Conservation (phyloP, 2,888 invertebrate genomes). For the Julus scanicus region DNA sequence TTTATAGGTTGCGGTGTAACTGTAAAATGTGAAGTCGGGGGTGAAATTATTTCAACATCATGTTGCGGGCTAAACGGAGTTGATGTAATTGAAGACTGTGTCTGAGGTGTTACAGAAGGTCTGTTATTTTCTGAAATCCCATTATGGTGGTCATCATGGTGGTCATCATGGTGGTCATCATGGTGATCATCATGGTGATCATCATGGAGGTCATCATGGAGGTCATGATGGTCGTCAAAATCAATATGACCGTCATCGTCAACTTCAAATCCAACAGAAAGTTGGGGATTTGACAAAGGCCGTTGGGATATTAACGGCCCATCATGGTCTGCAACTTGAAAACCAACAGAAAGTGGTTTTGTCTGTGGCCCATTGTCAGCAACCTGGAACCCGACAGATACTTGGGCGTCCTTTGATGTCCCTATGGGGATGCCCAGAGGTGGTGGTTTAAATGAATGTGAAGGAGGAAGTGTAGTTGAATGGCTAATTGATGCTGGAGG, state of each 20-base stretch:
- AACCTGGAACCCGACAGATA: not conserved
- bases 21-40: not conserved
- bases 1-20: not conserved
- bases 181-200: not conserved
- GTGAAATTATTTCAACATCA: not conserved
- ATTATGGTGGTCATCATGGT: not conserved
- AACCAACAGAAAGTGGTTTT: not conserved
- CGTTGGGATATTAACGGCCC: not conserved
- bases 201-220: not conserved
- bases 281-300: not conserved
- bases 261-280: not conserved
- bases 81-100: not conserved
- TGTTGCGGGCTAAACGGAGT: not conserved
- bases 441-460: not conserved
- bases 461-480: not conserved
- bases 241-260: not conserved
- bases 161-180: not conserved
- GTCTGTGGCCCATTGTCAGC: not conserved
- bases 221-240: not conserved
- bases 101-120: not conserved
- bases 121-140: not conserved
- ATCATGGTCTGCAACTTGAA: not conserved
- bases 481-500: not conserved
- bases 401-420: not conserved
- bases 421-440: conserved; percentile 1